phyloP scores from a whole-genome alignment of 2,797 vertebrate species.

The Acestrorhynchus altus region DNA sequence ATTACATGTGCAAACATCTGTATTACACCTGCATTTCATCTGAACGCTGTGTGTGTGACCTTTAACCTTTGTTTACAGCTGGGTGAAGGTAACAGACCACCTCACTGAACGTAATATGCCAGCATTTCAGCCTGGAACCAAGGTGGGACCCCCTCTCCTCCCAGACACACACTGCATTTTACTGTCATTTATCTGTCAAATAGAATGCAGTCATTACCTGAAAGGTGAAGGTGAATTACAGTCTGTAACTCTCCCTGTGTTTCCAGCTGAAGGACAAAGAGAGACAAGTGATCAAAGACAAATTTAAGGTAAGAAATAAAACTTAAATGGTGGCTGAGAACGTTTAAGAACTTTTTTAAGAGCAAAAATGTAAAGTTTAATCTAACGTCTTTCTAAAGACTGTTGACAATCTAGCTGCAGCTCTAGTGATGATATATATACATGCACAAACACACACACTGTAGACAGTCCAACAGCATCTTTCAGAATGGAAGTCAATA shows the following conservation, averaged over 20 bases:
- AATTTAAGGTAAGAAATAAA: constrained; percentile 89
- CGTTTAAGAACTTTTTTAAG: too few relatives aligned
- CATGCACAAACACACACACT: too few relatives aligned
- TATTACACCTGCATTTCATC: background rate
- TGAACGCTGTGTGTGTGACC: background rate
- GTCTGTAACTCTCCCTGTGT: background rate
- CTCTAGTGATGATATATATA: too few relatives aligned
- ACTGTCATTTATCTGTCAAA: background rate
- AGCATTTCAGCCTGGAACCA: constrained; percentile 86
- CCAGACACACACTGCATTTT: background rate
- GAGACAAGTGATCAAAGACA: constrained; percentile 95
- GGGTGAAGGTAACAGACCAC: constrained; percentile 92
- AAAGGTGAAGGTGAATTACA: background rate
- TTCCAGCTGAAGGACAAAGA: constrained; percentile 95
- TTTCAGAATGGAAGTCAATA: too few relatives aligned
- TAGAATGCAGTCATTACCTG: background rate
- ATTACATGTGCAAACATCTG: background rate
- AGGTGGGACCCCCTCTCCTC: constrained; percentile 73
- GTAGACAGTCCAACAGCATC: too few relatives aligned
- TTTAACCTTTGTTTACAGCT: constrained; percentile 73
- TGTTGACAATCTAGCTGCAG: too few relatives aligned
- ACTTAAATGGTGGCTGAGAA: too few relatives aligned
- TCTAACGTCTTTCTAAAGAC: too few relatives aligned
- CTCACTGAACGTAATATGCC: constrained; percentile 89
- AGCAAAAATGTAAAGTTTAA: too few relatives aligned